Conservation (phyloP, 2,113 vertebrate species). For the Menidia beryllina region DNA sequence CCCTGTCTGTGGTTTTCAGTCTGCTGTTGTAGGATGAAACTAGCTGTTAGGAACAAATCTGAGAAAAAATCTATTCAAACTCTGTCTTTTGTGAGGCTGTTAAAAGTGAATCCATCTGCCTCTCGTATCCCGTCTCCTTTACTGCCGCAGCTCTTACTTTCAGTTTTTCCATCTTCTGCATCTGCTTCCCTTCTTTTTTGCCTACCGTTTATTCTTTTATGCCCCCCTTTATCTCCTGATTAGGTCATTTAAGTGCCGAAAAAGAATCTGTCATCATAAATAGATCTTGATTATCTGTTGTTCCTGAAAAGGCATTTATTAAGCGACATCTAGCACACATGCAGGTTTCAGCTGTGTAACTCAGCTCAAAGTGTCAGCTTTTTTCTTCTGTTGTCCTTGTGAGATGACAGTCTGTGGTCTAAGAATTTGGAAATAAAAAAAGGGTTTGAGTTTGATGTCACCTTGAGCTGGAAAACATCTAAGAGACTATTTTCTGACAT, state of each 20-base stretch:
- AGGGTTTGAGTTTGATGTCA: neutral
- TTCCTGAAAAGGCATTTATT: neutral
- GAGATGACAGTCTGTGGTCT: slow-evolving; percentile 4
- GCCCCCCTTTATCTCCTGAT: neutral
- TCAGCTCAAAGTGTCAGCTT: too few relatives aligned
- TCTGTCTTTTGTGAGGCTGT: slow-evolving; percentile 43
- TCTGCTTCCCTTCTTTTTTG: neutral
- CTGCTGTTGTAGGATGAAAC: slow-evolving; percentile 30
- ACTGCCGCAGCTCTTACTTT: slow-evolving; percentile 1
- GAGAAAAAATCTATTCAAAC: slow-evolving; percentile 29
- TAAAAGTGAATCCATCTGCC: slow-evolving; percentile 38
- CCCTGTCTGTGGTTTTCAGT: slow-evolving; percentile 32
- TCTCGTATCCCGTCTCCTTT: slow-evolving; percentile 8
- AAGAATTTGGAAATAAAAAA: neutral
- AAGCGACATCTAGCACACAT: too few relatives aligned
- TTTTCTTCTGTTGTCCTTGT: neutral
- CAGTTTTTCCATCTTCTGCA: slow-evolving; percentile 16
- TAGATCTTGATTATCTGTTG: slow-evolving; percentile 18
- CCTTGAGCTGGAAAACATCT: neutral
- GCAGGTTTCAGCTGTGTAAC: slow-evolving; percentile 8
- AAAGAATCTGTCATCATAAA: slow-evolving; percentile 13
- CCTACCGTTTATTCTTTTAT: neutral
- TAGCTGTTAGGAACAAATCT: slow-evolving; percentile 44
- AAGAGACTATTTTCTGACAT: slow-evolving; percentile 13
- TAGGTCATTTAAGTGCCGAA: slow-evolving; percentile 5